Base-by-base conservation (phyloP, 2,888 invertebrate species). In the Diarsia mendica region DNA sequence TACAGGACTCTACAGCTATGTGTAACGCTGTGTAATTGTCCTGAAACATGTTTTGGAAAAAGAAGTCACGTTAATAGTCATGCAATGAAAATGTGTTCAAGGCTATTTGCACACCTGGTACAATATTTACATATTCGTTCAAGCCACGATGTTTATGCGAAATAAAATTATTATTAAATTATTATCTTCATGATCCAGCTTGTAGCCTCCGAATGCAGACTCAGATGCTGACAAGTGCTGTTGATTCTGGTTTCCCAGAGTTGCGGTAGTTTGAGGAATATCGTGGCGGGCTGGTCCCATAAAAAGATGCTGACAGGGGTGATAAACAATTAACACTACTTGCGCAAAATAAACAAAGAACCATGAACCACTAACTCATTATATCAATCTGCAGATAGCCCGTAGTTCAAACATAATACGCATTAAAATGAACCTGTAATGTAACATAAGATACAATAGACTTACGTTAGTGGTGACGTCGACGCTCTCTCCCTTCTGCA, bases 11-110 rank as follows among this genome's bases (percentile, higher is more conserved):
- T 3, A 99, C 99, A 8, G 99, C 99, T 90, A 99, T 98, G 92
- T 99, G 99, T 1, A 99, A 97, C 0, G 99, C 99, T 53, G 99
- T 99, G 94, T 99, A 99, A 94, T 99, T 99, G 91, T 99, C 99
- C 99, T 99, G 93, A 23, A 63, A 63, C 2, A 44, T n/a, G 44
- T 44, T n/a, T 15, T 15, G n/a, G 39, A 39, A 39, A n/a, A 23
- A 2, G 6, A 23, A 63, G 15, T 8, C 13, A 6, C 13, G 23
- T 44, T 39, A 18, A 13, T 20, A 11, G 0, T 60, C 10, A 33
- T 61, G 20, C 61, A 20, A 60, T 20, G 20, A 20, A 33, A 33
- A 10, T 33, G 28, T 28, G 2, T 28, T 28, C 28, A 28, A 28
- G 28, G 28, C 4, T 33, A 5, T 39, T 39, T 39, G 20, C 11